These are phyloP conservation scores for Holcopasites calliopsidis DNA, from an alignment of 1,140 invertebrate species.

Conservation along the genomic window DNA sequence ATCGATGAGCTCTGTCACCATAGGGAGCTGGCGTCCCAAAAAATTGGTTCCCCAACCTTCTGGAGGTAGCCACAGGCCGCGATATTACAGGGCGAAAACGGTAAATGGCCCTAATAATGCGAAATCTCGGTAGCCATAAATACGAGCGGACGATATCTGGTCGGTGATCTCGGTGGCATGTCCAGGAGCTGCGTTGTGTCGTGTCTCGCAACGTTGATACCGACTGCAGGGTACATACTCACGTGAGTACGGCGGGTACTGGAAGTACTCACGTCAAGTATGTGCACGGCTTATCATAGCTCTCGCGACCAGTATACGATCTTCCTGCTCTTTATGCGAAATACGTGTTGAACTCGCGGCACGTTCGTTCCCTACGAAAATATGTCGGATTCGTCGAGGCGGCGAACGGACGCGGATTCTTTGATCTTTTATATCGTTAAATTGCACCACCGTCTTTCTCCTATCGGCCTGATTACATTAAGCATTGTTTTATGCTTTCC, in stretches of 20 bases:
- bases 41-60: conserved; percentile 46
- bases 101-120: conserved; percentile 77
- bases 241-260: conserved; percentile 55
- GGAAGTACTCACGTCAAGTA: conserved; percentile 67
- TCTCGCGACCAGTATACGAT: conserved; percentile 52
- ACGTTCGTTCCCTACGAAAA: conserved; percentile 14
- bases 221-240: conserved; percentile 55
- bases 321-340: conserved; percentile 61
- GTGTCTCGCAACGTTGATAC: conserved; percentile 75
- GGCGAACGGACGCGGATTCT: not conserved
- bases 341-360: conserved; percentile 27
- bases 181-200: conserved; percentile 74
- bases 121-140: conserved; percentile 76
- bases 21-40: conserved; percentile 28
- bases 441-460: not conserved
- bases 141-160: conserved; percentile 72
- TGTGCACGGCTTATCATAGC: conserved; percentile 59
- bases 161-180: conserved; percentile 74
- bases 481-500: not conserved
- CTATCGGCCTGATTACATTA: not conserved
- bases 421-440: conserved; percentile 9
- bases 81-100: conserved; percentile 72
- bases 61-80: conserved; percentile 42
- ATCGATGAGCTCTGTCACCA: not conserved
- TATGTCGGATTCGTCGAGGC: conserved; percentile 1